These are phyloP conservation scores for Troglohyphantes excavatus DNA, from an alignment of 2,888 invertebrate species.

Conservation along the genomic window DNA sequence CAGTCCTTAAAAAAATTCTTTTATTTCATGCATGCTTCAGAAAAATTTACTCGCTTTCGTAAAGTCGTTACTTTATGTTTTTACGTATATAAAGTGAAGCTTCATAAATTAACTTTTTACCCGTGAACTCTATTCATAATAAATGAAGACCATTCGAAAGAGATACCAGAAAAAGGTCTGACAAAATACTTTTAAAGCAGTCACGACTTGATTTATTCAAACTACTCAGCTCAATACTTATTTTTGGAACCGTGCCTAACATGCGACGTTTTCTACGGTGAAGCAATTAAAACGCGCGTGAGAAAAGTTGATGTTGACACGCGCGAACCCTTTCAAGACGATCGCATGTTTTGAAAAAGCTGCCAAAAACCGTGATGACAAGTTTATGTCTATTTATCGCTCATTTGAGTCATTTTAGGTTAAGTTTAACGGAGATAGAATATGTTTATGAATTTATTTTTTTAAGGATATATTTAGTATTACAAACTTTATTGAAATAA, in stretches of 20 bases:
- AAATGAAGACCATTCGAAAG: neutral
- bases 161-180: neutral
- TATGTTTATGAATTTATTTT: neutral
- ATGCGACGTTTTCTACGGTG: neutral
- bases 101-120: neutral
- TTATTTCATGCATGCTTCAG: neutral
- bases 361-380: neutral
- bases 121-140: neutral
- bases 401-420: neutral
- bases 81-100: neutral
- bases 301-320: neutral
- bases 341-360: neutral
- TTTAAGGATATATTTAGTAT: neutral
- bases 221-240: neutral
- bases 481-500: too few relatives aligned
- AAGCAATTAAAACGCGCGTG: neutral
- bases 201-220: neutral
- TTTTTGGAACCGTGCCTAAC: conserved; percentile 1
- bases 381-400: neutral
- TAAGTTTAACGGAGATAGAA: neutral
- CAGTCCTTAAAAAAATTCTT: neutral
- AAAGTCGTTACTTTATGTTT: neutral
- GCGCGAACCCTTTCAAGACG: neutral
- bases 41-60: neutral
- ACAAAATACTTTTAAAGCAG: neutral